Conservation (phyloP, 2,888 invertebrate genomes). For the Lasiommata megera region DNA sequence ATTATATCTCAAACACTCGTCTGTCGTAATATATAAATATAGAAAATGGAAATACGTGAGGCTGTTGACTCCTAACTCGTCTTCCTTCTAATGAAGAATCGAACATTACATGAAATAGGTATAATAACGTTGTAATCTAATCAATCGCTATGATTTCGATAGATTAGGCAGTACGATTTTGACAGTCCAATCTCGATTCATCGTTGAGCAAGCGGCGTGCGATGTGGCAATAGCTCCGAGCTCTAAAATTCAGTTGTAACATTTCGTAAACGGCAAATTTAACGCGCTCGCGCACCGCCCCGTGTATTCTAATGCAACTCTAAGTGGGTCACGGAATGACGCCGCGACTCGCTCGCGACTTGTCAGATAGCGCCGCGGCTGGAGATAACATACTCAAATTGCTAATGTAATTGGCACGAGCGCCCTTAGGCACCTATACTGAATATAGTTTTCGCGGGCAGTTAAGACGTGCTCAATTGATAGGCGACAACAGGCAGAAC, state of each 20-base stretch:
- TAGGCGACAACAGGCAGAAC: conserved; percentile 22
- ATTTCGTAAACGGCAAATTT: conserved; percentile 79
- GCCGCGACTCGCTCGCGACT: conserved; percentile 40
- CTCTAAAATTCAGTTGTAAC: conserved; percentile 76
- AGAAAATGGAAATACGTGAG: too few species aligned
- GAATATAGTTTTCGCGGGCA: conserved; percentile 16
- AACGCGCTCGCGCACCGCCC: conserved; percentile 71
- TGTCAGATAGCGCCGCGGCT: conserved; percentile 42
- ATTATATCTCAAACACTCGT: too few species aligned
- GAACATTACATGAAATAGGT: background rate
- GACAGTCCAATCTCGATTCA: conserved; percentile 58
- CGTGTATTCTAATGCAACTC: conserved; percentile 75
- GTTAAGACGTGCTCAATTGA: conserved; percentile 14
- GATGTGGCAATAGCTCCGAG: conserved; percentile 66
- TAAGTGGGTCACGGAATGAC: conserved; percentile 67
- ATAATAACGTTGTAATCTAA: conserved; percentile 18
- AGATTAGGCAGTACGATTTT: conserved; percentile 50
- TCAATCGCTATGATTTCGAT: conserved; percentile 36
- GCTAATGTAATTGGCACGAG: conserved; percentile 28
- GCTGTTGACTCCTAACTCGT: too few species aligned
- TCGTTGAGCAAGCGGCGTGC: conserved; percentile 65
- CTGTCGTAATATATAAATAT: too few species aligned
- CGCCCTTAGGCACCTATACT: conserved; percentile 22
- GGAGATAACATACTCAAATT: conserved; percentile 37
- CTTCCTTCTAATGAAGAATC: too few species aligned